phyloP scores from a whole-genome alignment of 2,888 invertebrate species.

The Drosophila ezoana region DNA sequence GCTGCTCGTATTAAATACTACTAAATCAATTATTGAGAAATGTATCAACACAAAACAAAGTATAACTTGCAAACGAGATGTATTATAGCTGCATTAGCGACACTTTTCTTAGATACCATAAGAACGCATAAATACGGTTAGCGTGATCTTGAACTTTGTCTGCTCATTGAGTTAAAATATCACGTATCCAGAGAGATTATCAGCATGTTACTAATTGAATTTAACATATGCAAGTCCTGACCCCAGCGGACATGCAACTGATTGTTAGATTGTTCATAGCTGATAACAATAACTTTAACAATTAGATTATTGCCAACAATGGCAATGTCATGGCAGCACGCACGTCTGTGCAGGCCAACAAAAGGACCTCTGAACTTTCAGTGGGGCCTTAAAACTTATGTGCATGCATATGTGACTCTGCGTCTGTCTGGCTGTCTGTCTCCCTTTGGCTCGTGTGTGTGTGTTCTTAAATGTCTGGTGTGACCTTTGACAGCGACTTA shows the following conservation, averaged over 20 bases:
- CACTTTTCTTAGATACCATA: background rate
- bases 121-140: slow-evolving; percentile 1
- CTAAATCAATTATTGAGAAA: no score
- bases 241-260: slow-evolving; percentile 43
- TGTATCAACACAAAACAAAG: no score
- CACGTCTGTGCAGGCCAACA: slow-evolving; percentile 47
- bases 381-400: slow-evolving; percentile 44
- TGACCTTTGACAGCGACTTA: slow-evolving; percentile 60
- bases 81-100: slow-evolving; percentile 31
- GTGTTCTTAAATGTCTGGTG: slow-evolving; percentile 28
- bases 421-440: slow-evolving; percentile 26
- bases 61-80: background rate
- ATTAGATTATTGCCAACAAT: slow-evolving; percentile 42
- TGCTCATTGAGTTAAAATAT: slow-evolving; percentile 34
- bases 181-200: slow-evolving; percentile 50
- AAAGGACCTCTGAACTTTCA: slow-evolving; percentile 56
- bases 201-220: slow-evolving; percentile 66
- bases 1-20: no score
- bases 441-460: background rate
- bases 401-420: slow-evolving; percentile 49
- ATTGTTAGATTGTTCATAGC: slow-evolving; percentile 40
- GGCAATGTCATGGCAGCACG: slow-evolving; percentile 49
- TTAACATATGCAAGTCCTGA: slow-evolving; percentile 43
- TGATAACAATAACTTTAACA: slow-evolving; percentile 62
- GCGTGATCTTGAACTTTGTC: background rate